Evolutionary conservation across 2,113 vertebrate species (phyloP).

Genomic region (Columba livia): DNA sequence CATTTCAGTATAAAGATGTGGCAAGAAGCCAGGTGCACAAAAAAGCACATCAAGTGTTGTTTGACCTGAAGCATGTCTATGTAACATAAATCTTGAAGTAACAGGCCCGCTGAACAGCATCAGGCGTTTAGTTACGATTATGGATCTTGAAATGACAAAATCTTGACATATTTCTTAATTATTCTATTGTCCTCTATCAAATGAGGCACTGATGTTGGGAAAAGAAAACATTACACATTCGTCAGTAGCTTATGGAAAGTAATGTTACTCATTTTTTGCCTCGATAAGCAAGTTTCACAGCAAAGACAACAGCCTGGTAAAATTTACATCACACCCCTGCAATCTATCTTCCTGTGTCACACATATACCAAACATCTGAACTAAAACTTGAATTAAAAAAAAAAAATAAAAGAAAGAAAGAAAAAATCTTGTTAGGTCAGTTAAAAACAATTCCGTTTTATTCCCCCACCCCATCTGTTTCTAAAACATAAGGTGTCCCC

Average conservation of each 20-base stretch:
- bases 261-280: neutral
- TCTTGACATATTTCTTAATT: neutral
- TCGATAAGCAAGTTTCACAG: neutral
- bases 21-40: neutral
- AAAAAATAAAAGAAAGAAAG: too few species aligned
- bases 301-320: neutral
- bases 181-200: neutral
- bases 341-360: neutral
- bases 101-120: neutral
- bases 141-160: too few species aligned
- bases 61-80: neutral
- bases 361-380: neutral
- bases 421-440: neutral
- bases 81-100: neutral
- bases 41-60: neutral
- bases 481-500: neutral
- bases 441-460: neutral
- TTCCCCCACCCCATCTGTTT: neutral
- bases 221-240: neutral
- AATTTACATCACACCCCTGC: neutral
- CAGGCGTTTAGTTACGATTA: neutral
- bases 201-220: neutral
- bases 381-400: neutral
- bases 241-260: neutral
- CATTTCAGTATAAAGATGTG: neutral